Percentiles rank a stretch among this genome's conserved stretches.
Conservation (phyloP, 2,888 invertebrate species). For the Caenorhabditis afra region DNA sequence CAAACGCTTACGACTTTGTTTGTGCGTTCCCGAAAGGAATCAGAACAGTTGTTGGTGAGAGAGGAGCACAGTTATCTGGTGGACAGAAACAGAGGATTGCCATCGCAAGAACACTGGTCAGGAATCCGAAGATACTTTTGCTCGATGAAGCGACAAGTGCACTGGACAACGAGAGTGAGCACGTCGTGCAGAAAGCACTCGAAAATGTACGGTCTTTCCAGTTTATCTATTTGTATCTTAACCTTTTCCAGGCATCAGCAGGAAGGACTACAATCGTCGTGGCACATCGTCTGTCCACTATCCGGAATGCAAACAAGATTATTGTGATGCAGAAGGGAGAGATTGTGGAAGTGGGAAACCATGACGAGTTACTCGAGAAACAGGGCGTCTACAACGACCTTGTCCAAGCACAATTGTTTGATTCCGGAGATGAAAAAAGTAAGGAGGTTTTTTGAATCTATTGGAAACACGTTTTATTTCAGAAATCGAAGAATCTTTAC, state of each 20-base stretch:
- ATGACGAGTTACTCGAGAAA: slow-evolving; percentile 84
- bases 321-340: slow-evolving; percentile 81
- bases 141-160: slow-evolving; percentile 67
- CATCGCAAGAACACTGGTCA: slow-evolving; percentile 65
- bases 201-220: slow-evolving; percentile 83
- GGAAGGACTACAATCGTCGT: slow-evolving; percentile 82
- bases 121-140: slow-evolving; percentile 60
- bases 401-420: slow-evolving; percentile 71
- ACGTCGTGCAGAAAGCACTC: slow-evolving; percentile 82
- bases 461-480: no score
- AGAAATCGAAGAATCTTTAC: no score
- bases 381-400: slow-evolving; percentile 85
- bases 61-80: slow-evolving; percentile 82
- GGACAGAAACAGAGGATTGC: slow-evolving; percentile 80
- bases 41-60: slow-evolving; percentile 81
- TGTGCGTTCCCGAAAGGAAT: slow-evolving; percentile 81
- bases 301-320: slow-evolving; percentile 82
- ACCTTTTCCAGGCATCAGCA: slow-evolving; percentile 77
- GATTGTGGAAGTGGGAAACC: slow-evolving; percentile 87
- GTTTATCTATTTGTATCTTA: background rate
- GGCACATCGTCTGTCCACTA: slow-evolving; percentile 82
- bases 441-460: no score
- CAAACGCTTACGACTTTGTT: slow-evolving; percentile 82
- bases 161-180: slow-evolving; percentile 72
- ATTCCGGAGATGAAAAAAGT: slow-evolving; percentile 16